These are phyloP conservation scores for Syngnathoides biaculeatus DNA, from an alignment of 2,113 vertebrate species.

Conservation along the genomic window DNA sequence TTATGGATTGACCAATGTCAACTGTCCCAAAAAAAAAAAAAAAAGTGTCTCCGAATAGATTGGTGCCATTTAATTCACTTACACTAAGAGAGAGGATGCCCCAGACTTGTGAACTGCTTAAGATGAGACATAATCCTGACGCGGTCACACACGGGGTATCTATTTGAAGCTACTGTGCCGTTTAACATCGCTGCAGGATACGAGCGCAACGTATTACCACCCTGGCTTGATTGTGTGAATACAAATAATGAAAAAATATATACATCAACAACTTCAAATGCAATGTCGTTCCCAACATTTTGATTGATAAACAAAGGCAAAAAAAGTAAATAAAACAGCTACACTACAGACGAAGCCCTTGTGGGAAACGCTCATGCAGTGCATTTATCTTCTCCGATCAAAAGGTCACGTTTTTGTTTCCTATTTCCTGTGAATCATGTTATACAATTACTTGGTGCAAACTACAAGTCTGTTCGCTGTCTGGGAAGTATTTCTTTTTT, in stretches of 20 bases:
- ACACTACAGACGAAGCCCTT: background rate
- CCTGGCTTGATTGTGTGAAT: background rate
- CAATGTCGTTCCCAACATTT: background rate
- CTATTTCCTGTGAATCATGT: background rate
- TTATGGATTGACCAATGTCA: background rate
- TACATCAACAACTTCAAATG: background rate
- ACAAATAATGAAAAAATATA: background rate
- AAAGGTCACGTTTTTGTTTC: background rate
- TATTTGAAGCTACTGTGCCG: background rate
- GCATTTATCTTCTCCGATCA: background rate
- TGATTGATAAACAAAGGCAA: background rate
- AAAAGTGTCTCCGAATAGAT: background rate
- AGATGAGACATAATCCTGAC: background rate
- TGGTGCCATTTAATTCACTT: background rate
- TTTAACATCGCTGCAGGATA: background rate
- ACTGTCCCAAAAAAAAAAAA: background rate
- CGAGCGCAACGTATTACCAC: background rate
- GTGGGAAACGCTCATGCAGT: too few species aligned
- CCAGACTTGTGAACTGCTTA: conserved; percentile 3
- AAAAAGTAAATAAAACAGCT: background rate
- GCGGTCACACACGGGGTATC: background rate
- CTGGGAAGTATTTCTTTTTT: background rate
- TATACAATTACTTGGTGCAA: too few species aligned
- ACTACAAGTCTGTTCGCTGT: background rate
- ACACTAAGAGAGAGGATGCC: background rate